These are phyloP conservation scores for Eugnorisma glareosa DNA, from an alignment of 2,888 invertebrate genomes.

Conservation along the genomic window DNA sequence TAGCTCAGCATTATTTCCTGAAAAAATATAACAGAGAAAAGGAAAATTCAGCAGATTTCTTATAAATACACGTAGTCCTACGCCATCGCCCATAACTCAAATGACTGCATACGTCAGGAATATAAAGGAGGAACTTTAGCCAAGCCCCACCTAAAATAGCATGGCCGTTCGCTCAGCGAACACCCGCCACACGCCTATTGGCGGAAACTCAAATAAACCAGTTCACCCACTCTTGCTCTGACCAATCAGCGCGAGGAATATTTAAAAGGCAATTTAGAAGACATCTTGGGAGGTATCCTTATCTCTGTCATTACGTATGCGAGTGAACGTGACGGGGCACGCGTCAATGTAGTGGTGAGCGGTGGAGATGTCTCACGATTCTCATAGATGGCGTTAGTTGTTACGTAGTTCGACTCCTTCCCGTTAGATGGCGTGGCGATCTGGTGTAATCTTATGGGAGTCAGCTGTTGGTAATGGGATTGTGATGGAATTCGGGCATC, in stretches of 20 bases:
- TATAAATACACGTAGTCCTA: conserved; percentile 85
- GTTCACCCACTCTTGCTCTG: conserved; percentile 77
- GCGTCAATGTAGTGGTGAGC: conserved; percentile 76
- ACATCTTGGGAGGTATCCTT: conserved; percentile 79
- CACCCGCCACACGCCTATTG: conserved; percentile 81
- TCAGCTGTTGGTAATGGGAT: conserved; percentile 76
- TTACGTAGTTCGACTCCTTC: conserved; percentile 74
- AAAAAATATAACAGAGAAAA: conserved; percentile 75
- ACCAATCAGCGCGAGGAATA: conserved; percentile 85
- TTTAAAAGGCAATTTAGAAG: conserved; percentile 83
- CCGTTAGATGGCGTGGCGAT: conserved; percentile 77
- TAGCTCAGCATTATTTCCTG: conserved; percentile 74
- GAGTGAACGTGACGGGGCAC: conserved; percentile 78
- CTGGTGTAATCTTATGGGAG: conserved; percentile 63
- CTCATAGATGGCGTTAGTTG: conserved; percentile 82
- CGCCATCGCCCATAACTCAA: conserved; percentile 88
- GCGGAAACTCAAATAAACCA: conserved; percentile 80
- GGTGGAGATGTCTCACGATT: conserved; percentile 55
- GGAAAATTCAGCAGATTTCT: conserved; percentile 82
- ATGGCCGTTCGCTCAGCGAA: conserved; percentile 84
- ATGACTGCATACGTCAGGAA: conserved; percentile 89
- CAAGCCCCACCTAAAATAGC: conserved; percentile 87
- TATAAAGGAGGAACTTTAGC: conserved; percentile 88
- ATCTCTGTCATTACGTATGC: conserved; percentile 80
- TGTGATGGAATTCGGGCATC: conserved; percentile 68